Evolutionary conservation across 2,888 invertebrate species (phyloP), one percentile per base, ranked within the genome.

Genomic region (Parnassius apollo): DNA sequence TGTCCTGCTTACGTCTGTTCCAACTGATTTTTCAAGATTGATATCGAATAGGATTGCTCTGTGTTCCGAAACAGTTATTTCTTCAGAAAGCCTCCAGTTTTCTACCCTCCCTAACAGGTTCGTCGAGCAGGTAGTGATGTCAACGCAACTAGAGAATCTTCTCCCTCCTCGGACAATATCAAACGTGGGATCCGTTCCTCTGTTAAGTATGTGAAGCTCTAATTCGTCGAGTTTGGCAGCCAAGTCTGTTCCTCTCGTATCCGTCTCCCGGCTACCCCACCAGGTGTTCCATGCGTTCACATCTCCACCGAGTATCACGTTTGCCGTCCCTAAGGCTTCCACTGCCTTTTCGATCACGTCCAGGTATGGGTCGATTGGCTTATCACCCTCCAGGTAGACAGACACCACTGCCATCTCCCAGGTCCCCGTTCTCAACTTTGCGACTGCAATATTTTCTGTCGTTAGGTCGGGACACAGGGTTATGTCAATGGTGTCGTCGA

Each of bases 251-350:
- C 55, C 62, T 10, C 67, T 57, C 0, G 0, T 45, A 52, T 62
- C 59, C 35, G 49, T 51, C 50, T 3, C 35, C 12, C 46, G 18
- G 11, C 56, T 56, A 9, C 48, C 56, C 56, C 56, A 56, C 56
- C 56, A 56, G 11, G n/a, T 46, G 45, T 45, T 67, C 57, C 62
- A 62, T 1, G 64, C 65, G 22, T 66, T 67, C 13, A 61, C 58
- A 46, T 67, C 67, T 13, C 67, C 65, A 22, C 64, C 64, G 2
- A 65, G 13, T 4, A 67, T 48, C 0, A 67, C 46, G 2, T 46
- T 25, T 10, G 2, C 55, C 13, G 46, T 46, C 1, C 46, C 25
- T 8, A 48, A 45, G 10, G 4, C 18, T 7, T 22, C 11, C 49
- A 46, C 12, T 2, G 52, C 46, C 12, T 2, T 25, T 12, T 7